Percentiles rank a stretch among this genome's conserved stretches.
Evolutionary conservation across 1,140 invertebrate genomes (phyloP).

Genomic region (Formica exsecta): DNA sequence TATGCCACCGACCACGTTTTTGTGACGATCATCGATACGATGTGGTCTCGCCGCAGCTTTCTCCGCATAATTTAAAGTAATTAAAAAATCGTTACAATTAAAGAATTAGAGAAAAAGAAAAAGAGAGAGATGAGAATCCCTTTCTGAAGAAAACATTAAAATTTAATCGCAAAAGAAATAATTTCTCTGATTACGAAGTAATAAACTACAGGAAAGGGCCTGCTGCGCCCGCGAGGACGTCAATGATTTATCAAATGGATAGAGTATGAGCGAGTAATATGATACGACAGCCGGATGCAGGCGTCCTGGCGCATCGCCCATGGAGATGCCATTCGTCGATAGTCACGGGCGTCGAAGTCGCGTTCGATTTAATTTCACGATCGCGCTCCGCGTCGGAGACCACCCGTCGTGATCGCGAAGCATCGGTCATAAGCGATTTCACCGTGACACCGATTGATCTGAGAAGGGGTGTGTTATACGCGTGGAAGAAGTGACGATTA

Average conservation of each 20-base stretch:
- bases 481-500: conserved; percentile 50
- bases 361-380: conserved; percentile 71
- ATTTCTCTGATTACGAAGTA: not conserved
- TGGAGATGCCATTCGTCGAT: conserved; percentile 66
- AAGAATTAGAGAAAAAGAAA: not conserved
- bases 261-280: conserved; percentile 20
- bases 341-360: conserved; percentile 70
- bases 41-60: not conserved
- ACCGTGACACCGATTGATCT: conserved; percentile 43
- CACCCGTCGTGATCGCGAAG: conserved; percentile 59
- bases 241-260: conserved; percentile 14
- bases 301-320: not conserved
- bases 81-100: conserved; percentile 7
- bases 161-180: not conserved
- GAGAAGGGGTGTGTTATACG: conserved; percentile 18
- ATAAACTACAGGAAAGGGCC: not conserved
- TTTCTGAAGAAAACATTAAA: not conserved
- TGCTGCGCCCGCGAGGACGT: not conserved
- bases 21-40: not conserved
- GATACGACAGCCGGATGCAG: conserved; percentile 55
- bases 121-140: not conserved
- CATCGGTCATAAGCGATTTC: conserved; percentile 32
- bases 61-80: conserved; percentile 15
- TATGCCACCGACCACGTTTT: not conserved
- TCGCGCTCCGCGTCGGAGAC: conserved; percentile 33